phyloP scores from a whole-genome alignment of 2,797 vertebrate genomes.

The Orientallactaga sibirica region DNA sequence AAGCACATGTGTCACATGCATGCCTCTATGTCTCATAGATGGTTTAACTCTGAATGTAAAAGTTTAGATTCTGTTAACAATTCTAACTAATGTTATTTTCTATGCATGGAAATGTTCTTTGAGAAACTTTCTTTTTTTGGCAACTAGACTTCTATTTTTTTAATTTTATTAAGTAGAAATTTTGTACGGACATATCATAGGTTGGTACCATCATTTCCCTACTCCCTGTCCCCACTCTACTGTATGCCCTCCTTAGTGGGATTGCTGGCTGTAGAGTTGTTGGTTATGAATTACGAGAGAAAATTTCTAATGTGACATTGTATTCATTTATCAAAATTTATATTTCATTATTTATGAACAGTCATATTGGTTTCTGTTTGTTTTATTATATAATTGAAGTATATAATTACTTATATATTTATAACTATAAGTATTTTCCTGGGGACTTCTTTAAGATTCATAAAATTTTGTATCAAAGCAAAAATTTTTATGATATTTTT shows the following conservation, averaged over 20 bases:
- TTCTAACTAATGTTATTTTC: neutral
- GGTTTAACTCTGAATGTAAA: neutral
- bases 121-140: neutral
- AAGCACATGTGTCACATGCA: neutral
- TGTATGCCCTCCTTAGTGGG: too few relatives aligned
- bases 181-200: too few relatives aligned
- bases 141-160: too few relatives aligned
- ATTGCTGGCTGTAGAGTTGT: too few relatives aligned
- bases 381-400: neutral
- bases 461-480: neutral
- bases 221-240: too few relatives aligned
- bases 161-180: too few relatives aligned
- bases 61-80: neutral
- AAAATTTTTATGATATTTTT: neutral
- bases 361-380: neutral
- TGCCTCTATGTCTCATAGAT: neutral
- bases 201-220: too few relatives aligned
- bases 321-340: neutral
- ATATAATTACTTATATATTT: neutral
- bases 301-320: neutral
- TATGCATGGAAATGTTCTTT: neutral
- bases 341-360: neutral
- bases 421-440: neutral
- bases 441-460: constrained; percentile 28
- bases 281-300: too few relatives aligned